These are phyloP conservation scores for Chironomus tentans DNA, from an alignment of 2,888 invertebrate genomes.

Conservation along the genomic window DNA sequence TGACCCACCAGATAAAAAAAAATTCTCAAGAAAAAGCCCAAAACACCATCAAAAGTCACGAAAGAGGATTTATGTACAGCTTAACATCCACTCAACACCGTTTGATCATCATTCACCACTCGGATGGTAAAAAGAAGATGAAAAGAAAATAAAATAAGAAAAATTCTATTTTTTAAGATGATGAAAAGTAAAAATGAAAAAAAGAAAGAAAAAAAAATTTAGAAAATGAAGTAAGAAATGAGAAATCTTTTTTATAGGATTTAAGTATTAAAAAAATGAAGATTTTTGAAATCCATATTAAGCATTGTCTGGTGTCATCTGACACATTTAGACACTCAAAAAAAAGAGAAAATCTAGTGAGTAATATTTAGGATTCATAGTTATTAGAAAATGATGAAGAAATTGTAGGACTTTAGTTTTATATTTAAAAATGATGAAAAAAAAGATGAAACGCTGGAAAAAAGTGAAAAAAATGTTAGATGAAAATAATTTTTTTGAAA, in stretches of 20 bases:
- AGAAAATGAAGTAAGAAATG: neutral
- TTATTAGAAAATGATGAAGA: conserved; percentile 17
- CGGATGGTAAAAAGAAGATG: too few relatives aligned
- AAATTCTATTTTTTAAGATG: conserved; percentile 5
- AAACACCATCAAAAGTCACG: neutral
- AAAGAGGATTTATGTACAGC: neutral
- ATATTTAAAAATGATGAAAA: conserved; percentile 20
- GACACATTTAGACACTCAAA: neutral
- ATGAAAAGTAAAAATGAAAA: too few relatives aligned
- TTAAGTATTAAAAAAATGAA: conserved; percentile 18
- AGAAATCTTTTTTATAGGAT: conserved; percentile 18
- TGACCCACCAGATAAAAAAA: too few relatives aligned
- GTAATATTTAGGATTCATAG: conserved; percentile 26
- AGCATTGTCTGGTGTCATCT: too few relatives aligned
- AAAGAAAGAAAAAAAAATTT: neutral
- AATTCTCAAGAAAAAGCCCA: neutral
- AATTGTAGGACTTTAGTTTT: conserved; percentile 25
- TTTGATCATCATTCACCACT: too few relatives aligned
- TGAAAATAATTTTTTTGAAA: neutral
- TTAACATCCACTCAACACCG: too few relatives aligned
- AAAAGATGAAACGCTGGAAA: neutral
- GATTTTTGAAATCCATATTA: neutral
- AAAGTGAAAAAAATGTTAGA: neutral
- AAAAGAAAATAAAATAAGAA: neutral
- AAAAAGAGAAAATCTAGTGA: conserved; percentile 23